Evolutionary conservation across 2,797 vertebrate genomes (phyloP).

Genomic region (Sebastes itinus): DNA sequence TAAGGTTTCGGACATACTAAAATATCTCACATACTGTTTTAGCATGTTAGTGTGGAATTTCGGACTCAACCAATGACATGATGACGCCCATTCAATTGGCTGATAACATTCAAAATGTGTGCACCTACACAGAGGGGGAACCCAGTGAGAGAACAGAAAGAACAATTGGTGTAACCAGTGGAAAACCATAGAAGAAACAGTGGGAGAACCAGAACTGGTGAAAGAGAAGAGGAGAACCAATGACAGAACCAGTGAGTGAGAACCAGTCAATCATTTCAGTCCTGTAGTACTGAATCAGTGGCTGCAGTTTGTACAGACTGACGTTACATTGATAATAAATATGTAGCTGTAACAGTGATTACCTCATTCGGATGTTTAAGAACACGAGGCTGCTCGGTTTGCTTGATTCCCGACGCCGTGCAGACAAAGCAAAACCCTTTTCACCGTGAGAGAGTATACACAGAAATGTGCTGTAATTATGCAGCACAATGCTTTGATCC

Average conservation of each 20-base stretch:
- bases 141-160: background rate
- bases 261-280: background rate
- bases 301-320: background rate
- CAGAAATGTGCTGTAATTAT: background rate
- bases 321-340: background rate
- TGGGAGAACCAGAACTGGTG: too few relatives aligned
- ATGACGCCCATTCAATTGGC: too few relatives aligned
- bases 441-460: background rate
- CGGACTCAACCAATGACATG: too few relatives aligned
- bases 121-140: background rate
- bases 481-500: background rate
- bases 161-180: too few relatives aligned
- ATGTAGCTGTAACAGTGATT: background rate
- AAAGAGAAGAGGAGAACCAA: too few relatives aligned
- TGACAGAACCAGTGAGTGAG: too few relatives aligned
- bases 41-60: too few relatives aligned
- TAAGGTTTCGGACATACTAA: too few relatives aligned
- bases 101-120: too few relatives aligned
- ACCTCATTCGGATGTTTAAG: background rate
- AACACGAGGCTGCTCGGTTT: background rate
- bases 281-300: background rate
- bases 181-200: too few relatives aligned
- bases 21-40: too few relatives aligned
- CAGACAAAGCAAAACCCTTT: background rate
- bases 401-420: background rate